Conservation (phyloP, 2,888 invertebrate genomes). For the Ischnura elegans region DNA sequence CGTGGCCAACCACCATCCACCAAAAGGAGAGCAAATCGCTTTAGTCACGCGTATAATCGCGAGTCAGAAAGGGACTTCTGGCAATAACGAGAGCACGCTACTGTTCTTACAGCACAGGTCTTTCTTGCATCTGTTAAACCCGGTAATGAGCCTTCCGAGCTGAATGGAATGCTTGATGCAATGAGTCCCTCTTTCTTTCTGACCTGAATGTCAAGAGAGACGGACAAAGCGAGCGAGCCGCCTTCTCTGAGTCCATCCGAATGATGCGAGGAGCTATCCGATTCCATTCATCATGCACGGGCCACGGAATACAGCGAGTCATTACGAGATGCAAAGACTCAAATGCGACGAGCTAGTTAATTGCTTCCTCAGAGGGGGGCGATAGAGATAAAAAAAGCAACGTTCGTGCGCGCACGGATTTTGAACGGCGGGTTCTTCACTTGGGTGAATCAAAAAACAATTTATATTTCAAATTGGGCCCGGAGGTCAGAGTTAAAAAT, state of each 20-base stretch:
- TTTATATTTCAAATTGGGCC: too few species aligned
- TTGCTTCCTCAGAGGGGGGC: neutral
- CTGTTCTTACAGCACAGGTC: too few species aligned
- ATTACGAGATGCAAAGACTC: too few species aligned
- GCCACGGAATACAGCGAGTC: neutral
- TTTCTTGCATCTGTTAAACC: neutral
- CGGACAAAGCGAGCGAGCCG: too few species aligned
- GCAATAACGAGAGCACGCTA: neutral
- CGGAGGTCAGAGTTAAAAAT: neutral
- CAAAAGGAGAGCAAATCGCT: too few species aligned
- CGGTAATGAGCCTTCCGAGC: neutral
- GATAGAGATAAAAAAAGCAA: neutral
- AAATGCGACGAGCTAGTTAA: neutral
- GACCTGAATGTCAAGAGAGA: too few species aligned
- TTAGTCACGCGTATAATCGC: neutral
- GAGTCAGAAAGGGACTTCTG: neutral
- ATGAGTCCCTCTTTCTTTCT: too few species aligned
- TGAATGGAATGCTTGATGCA: too few species aligned
- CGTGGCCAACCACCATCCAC: too few species aligned
- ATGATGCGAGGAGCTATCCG: neutral
- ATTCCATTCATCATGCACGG: slow-evolving; percentile 36
- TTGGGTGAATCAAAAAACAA: too few species aligned
- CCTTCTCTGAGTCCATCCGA: neutral
- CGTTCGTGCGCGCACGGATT: neutral
- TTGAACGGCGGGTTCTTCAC: neutral